Conservation (phyloP, 2,113 vertebrate species). For the Tragulus kanchil region DNA sequence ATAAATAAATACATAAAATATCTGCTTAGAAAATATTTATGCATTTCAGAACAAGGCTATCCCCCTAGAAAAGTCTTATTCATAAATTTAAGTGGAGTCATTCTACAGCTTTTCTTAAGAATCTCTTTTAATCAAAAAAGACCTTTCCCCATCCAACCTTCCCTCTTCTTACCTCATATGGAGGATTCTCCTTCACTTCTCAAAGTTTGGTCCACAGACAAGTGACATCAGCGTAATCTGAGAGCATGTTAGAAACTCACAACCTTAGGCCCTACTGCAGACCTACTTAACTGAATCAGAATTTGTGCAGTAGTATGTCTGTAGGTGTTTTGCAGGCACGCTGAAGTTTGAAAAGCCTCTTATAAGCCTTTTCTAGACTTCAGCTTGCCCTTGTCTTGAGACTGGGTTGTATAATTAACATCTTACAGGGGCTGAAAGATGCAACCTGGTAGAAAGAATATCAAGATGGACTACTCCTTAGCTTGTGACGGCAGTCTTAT, state of each 20-base stretch:
- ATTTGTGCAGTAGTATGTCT: background rate
- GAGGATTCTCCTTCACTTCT: background rate
- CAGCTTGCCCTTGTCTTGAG: background rate
- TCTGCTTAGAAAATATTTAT: constrained; percentile 80
- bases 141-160: background rate
- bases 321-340: background rate
- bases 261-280: background rate
- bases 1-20: constrained; percentile 81
- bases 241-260: constrained; percentile 21
- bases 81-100: background rate
- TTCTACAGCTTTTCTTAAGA: background rate
- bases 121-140: constrained; percentile 21
- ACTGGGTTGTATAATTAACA: background rate
- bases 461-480: background rate
- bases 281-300: background rate
- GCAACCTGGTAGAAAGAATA: background rate
- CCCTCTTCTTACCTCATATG: background rate
- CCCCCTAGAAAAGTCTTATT: constrained; percentile 67
- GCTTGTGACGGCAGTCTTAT: background rate
- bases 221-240: background rate
- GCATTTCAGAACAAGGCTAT: constrained; percentile 73
- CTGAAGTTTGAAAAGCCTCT: background rate
- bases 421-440: background rate
- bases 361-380: background rate
- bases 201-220: background rate